phyloP scores from a whole-genome alignment of 1,140 invertebrate genomes.

The Frieseomelitta varia region DNA sequence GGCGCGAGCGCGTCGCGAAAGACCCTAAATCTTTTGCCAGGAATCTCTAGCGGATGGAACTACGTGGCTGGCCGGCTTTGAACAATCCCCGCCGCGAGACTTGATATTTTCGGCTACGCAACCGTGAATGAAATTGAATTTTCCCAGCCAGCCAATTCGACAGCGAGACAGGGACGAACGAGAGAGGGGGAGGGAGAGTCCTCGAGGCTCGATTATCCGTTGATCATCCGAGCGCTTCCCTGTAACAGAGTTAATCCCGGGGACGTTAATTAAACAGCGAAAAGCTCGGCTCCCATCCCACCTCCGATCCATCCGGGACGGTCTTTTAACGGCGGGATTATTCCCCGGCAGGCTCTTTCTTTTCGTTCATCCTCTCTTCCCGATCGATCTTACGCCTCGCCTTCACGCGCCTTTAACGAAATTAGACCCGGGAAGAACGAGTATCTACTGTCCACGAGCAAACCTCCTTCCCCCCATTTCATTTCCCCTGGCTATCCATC shows the following conservation, averaged over 20 bases:
- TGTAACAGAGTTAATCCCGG: conserved; percentile 15
- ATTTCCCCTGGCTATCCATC: background rate
- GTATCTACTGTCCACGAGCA: background rate
- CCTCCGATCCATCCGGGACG: background rate
- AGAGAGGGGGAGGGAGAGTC: background rate
- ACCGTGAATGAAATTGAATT: background rate
- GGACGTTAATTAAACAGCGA: conserved; percentile 22
- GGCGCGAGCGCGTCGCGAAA: background rate
- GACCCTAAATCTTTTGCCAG: conserved; percentile 1
- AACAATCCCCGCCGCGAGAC: background rate
- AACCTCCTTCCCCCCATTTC: background rate
- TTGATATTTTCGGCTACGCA: background rate
- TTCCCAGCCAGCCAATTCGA: background rate
- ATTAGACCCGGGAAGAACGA: background rate
- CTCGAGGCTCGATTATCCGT: conserved; percentile 4
- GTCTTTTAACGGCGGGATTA: conserved; percentile 11
- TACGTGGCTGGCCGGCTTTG: background rate
- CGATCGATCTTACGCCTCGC: conserved; percentile 11
- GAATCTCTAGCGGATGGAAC: background rate
- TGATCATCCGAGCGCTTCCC: conserved; percentile 3
- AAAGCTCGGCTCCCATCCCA: conserved; percentile 1
- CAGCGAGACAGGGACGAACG: background rate
- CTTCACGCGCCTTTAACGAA: conserved; percentile 13
- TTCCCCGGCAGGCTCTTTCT: background rate
- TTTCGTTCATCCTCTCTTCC: background rate